Percentiles rank a stretch among this genome's conserved stretches.
These are phyloP conservation scores for Knipowitschia caucasica DNA, from an alignment of 2,797 vertebrate genomes.

Conservation along the genomic window DNA sequence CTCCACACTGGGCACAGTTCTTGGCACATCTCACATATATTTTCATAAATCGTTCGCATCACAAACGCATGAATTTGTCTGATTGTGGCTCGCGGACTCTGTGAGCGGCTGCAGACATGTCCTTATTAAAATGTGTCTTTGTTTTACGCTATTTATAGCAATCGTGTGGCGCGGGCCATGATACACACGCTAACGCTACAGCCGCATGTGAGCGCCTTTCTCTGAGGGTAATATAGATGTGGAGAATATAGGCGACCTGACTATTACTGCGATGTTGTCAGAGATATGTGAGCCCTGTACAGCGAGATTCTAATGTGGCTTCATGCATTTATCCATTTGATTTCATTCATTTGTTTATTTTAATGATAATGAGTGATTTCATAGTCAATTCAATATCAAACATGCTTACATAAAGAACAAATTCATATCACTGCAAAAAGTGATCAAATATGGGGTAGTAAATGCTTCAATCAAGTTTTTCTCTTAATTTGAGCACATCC, in stretches of 20 bases:
- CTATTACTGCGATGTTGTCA: slow-evolving; percentile 7
- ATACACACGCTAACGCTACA: neutral
- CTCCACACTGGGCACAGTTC: neutral
- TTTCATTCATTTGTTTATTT: too few relatives aligned
- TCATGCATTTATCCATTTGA: too few relatives aligned
- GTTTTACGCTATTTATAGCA: neutral
- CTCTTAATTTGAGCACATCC: too few relatives aligned
- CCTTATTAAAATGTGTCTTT: neutral
- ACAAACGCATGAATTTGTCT: slow-evolving; percentile 1
- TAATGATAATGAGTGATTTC: too few relatives aligned
- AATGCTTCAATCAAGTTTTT: too few relatives aligned
- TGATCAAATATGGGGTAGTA: too few relatives aligned
- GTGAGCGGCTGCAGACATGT: neutral
- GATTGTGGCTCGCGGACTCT: neutral
- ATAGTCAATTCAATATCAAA: too few relatives aligned
- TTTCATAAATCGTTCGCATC: neutral
- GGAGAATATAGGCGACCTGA: neutral
- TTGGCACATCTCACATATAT: neutral
- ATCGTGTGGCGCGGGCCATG: neutral
- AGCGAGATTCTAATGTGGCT: too few relatives aligned
- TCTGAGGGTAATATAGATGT: neutral
- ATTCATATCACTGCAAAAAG: too few relatives aligned
- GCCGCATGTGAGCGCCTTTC: neutral
- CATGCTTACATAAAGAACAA: too few relatives aligned
- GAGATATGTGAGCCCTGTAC: neutral